Percentiles rank a stretch among this genome's conserved stretches.
Conservation (phyloP, 2,888 invertebrate species). For the Listrodromus nycthemerus region DNA sequence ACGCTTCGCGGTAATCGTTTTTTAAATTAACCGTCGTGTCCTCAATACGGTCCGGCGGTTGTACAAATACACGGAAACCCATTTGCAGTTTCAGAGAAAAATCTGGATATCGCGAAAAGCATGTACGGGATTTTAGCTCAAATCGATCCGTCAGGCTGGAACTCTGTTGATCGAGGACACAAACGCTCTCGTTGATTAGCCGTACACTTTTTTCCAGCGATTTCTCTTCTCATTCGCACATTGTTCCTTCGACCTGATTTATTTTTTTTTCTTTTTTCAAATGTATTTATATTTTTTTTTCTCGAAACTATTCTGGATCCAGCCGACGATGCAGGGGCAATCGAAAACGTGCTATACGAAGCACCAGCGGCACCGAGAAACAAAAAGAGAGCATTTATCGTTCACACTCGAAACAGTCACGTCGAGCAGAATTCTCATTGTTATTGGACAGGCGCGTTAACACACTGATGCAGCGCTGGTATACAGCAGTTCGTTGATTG, state of each 20-base stretch:
- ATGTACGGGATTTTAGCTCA: conserved; percentile 14
- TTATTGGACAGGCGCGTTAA: conserved; percentile 56
- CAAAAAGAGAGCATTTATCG: conserved; percentile 58
- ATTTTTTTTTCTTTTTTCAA: conserved; percentile 11
- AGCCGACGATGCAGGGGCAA: conserved; percentile 29
- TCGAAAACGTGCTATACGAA: background rate
- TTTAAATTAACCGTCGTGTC: conserved; percentile 42
- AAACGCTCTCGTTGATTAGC: conserved; percentile 31
- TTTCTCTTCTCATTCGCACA: conserved; percentile 3
- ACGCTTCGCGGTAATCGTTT: conserved; percentile 19
- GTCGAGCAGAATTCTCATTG: conserved; percentile 57
- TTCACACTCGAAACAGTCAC: conserved; percentile 65
- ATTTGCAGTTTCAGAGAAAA: background rate
- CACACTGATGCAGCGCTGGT: conserved; percentile 48
- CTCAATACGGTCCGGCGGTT: background rate
- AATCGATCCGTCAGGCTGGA: conserved; percentile 27
- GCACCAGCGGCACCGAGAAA: background rate
- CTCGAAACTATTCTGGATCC: conserved; percentile 35
- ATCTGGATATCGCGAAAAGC: conserved; percentile 21
- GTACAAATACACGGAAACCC: background rate
- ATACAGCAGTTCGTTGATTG: conserved; percentile 67
- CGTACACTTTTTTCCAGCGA: conserved; percentile 7
- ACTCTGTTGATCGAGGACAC: conserved; percentile 27
- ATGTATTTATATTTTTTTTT: conserved; percentile 12
- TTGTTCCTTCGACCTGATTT: conserved; percentile 21